Evolutionary conservation across 2,797 vertebrate genomes (phyloP), one percentile per base, ranked within the genome.

Genomic region (Diplodus sargus): DNA sequence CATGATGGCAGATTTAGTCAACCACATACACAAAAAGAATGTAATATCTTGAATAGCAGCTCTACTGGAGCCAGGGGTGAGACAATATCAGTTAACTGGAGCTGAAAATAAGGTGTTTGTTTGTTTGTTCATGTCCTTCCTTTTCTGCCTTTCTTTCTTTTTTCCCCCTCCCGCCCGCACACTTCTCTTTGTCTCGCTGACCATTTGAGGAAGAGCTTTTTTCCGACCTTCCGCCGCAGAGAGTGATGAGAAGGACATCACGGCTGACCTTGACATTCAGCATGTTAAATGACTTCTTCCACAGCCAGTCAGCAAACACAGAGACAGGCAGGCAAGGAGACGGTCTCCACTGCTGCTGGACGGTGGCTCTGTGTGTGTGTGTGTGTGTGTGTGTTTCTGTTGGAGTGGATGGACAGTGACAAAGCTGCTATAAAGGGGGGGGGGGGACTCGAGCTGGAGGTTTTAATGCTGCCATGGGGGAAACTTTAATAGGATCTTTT

Each of bases 191-290:
- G 94, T 96, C 95, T 96, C 89, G 89, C 93, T 95, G 96, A 94
- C 95, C 95, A 95, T 97, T 96, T 96, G 94, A 96, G 92, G 93
- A 34, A 93, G 95, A 96, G 95, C 94, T 96, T 95, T 95, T 96
- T 34, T 93, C 94, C 96, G 97, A 97, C 97, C 97, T 98, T 97
- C 96, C 96, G 95, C 96, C 85, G 95, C 82, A 89, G 94, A 96
- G 95, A 96, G 95, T 95, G 96, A 97, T 97, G 97, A 97, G 96
- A 97, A 95, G 96, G 96, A 97, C 80, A 30, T 91, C 93, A 90
- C 95, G 89, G 91, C 95, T 96, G 96, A 97, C 97, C 96, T 97
- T 98, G 97, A 97, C 97, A 97, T 97, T 97, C 96, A 97, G 93
- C 92, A 92, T 95, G 96, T 95, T 97, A 97, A 98, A 97, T 96